Base-by-base conservation (phyloP, 2,113 vertebrate genomes). In the Phylloscopus whistleri region DNA sequence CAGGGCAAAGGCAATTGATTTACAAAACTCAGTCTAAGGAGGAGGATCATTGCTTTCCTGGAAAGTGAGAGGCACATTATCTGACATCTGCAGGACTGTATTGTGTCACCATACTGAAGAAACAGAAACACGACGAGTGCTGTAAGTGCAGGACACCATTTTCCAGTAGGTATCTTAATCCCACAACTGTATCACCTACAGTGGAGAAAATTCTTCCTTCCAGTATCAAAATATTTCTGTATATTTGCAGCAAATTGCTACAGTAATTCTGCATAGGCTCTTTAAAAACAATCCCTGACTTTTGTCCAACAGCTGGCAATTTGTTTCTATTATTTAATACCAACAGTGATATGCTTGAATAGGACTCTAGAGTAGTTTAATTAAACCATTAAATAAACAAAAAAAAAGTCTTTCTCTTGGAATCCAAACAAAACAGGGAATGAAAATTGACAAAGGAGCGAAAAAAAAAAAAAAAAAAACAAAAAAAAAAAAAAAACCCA, bases 311-410 rank as follows among this genome's bases (percentile, higher is more conserved):
- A 89, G 56, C 60, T 93, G 44, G 86, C 26, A 93, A 95, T 94
- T 89, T 89, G 52, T 84, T 96, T 92, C 56, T 72, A 18, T 84
- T 95, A 88, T 93, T 97, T 93, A 95, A 87, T 84, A 90, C 60
- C 73, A 92, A 60, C 56, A 84, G 52, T 64, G 85, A 93, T 87
- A 95, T 82, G 84, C 87, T 96, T 91, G 58, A 95, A 84, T 88
- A 83, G 92, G 41, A 84, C 79, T 84, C 37, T 58, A 90, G 35
- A 94, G 31, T 13, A 44, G 96, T 90, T 97, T 96, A 95, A 98
- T 97, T 97, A 93, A 97, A 95, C 74, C 76, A 93, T 92, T 96
- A 94, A 90, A 94, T 94, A 95, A 97, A 96, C 41, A 82, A 96
- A 97, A 90, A 93, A 94, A 43, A 17, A 16, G 13, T 11, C 43